Conservation (phyloP, 2,888 invertebrate species). For the Mallateleia sp. region DNA sequence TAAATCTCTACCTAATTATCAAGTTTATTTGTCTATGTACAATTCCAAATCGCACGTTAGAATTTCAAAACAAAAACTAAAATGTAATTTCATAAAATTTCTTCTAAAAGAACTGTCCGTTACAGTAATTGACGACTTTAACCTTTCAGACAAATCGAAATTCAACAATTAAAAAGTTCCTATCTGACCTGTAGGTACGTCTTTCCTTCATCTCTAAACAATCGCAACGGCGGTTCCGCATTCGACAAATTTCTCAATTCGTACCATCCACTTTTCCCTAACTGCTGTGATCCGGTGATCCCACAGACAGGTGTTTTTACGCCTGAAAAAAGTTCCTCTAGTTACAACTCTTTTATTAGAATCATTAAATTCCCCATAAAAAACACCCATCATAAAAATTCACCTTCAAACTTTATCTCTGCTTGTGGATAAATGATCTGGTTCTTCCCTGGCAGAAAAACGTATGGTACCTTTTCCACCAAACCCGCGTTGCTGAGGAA, state of each 20-base stretch:
- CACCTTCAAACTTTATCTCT: slow-evolving; percentile 95
- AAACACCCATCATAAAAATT: neutral
- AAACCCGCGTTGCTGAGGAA: slow-evolving; percentile 93
- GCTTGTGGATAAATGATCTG: slow-evolving; percentile 97
- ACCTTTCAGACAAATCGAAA: slow-evolving; percentile 40
- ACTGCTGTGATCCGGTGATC: slow-evolving; percentile 95
- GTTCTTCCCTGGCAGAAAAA: slow-evolving; percentile 95
- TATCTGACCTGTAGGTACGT: slow-evolving; percentile 94
- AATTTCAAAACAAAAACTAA: slow-evolving; percentile 41
- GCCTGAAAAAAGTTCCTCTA: slow-evolving; percentile 90
- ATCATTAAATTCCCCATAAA: too few relatives aligned
- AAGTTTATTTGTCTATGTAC: slow-evolving; percentile 53
- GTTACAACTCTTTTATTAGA: too few relatives aligned
- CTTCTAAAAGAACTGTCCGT: slow-evolving; percentile 30
- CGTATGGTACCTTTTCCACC: slow-evolving; percentile 95
- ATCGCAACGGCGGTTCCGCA: slow-evolving; percentile 94
- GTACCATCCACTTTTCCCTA: slow-evolving; percentile 94
- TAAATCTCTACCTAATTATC: slow-evolving; percentile 24
- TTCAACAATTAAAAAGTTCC: slow-evolving; percentile 60
- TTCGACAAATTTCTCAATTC: slow-evolving; percentile 94
- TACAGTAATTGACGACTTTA: slow-evolving; percentile 32
- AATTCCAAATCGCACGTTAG: slow-evolving; percentile 50
- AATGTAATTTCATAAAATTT: slow-evolving; percentile 15
- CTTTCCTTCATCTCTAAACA: slow-evolving; percentile 95
- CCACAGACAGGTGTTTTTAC: slow-evolving; percentile 95